Evolutionary conservation across 1,140 invertebrate genomes (phyloP).

Genomic region (Augochlora pura): DNA sequence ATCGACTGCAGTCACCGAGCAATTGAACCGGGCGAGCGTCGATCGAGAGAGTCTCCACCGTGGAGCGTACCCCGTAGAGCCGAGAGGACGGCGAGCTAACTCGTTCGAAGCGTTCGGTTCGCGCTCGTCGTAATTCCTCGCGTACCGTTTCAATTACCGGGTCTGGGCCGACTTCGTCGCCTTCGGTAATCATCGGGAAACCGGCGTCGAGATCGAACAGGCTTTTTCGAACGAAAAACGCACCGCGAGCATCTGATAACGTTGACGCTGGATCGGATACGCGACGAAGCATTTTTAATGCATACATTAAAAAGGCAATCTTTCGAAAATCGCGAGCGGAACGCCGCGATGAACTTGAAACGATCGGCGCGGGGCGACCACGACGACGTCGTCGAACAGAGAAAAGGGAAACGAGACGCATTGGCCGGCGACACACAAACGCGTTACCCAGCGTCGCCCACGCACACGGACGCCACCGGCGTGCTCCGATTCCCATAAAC

Average conservation of each 20-base stretch:
- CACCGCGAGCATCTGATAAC: not conserved
- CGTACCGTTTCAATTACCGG: constrained; percentile 6
- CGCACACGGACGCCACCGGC: constrained; percentile 58
- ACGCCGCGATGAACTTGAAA: not conserved
- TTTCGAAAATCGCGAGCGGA: constrained; percentile 6
- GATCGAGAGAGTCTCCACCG: too few relatives aligned
- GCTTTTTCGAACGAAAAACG: too few relatives aligned
- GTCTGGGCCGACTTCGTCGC: too few relatives aligned
- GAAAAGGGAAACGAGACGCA: not conserved
- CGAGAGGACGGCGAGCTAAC: too few relatives aligned
- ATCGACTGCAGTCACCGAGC: too few relatives aligned
- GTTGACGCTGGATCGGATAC: too few relatives aligned
- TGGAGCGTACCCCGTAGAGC: too few relatives aligned
- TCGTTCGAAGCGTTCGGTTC: not conserved
- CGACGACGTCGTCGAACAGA: not conserved
- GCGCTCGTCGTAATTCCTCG: not conserved
- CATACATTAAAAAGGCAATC: constrained; percentile 36
- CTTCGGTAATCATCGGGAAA: too few relatives aligned
- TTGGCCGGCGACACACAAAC: not conserved
- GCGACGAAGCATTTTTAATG: constrained; percentile 32
- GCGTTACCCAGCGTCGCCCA: too few relatives aligned
- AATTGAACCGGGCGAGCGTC: too few relatives aligned
- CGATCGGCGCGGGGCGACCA: not conserved
- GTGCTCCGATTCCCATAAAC: constrained; percentile 72
- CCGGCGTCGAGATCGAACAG: not conserved